A percentile compares a stretch with the other conserved stretches of the same genome.
These are phyloP conservation scores for Gadus chalcogrammus DNA, from an alignment of 2,113 vertebrate genomes.

Conservation along the genomic window DNA sequence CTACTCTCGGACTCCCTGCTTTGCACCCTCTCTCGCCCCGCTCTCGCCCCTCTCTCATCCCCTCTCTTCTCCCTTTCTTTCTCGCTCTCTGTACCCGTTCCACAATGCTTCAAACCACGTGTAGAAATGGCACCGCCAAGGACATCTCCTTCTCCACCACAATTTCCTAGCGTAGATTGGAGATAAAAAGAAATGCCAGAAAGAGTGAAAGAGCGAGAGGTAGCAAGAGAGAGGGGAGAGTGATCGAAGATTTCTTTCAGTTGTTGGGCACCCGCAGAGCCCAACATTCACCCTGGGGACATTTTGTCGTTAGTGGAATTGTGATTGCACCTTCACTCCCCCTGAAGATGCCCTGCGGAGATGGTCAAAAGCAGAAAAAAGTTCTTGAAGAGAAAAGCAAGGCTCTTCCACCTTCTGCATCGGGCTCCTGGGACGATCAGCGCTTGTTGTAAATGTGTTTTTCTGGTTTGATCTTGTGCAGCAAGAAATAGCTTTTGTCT, in stretches of 20 bases:
- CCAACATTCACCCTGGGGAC: not conserved
- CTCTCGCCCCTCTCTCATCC: not conserved
- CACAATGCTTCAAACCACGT: not conserved
- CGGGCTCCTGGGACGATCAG: too few relatives aligned
- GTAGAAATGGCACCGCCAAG: not conserved
- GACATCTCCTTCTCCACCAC: not conserved
- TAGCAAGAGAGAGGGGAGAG: not conserved
- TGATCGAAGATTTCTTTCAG: not conserved
- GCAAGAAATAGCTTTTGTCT: too few relatives aligned
- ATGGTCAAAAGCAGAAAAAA: not conserved
- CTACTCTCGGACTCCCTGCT: slow-evolving; percentile 19
- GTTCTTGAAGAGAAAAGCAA: too few relatives aligned
- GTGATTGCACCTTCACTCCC: slow-evolving; percentile 3
- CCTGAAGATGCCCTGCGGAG: not conserved
- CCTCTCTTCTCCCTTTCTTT: not conserved
- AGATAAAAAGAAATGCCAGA: not conserved
- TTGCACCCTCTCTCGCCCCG: slow-evolving; percentile 21
- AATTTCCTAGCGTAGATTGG: not conserved
- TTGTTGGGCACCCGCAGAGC: not conserved
- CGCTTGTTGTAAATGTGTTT: too few relatives aligned
- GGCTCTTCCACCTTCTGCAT: too few relatives aligned
- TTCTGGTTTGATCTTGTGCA: too few relatives aligned
- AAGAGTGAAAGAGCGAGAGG: not conserved
- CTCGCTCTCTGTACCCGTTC: not conserved
- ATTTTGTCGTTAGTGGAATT: not conserved